Evolutionary conservation across 1,140 invertebrate genomes (phyloP).

Genomic region (Dendroctonus valens): DNA sequence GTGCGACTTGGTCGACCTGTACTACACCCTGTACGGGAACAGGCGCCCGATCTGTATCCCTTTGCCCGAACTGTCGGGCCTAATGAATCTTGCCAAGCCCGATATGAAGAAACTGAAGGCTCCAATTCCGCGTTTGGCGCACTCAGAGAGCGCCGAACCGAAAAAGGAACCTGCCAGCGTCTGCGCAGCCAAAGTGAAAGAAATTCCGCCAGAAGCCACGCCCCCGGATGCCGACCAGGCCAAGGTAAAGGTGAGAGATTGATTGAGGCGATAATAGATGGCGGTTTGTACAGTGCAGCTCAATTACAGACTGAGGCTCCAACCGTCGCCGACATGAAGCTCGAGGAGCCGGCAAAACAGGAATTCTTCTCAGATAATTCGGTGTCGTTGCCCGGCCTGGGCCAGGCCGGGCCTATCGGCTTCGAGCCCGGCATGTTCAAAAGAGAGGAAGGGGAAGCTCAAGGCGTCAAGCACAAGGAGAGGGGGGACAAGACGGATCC

Average conservation of each 20-base stretch:
- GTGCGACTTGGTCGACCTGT: slow-evolving; percentile 91
- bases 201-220: slow-evolving; percentile 25
- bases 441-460: slow-evolving; percentile 50
- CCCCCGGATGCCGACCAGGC: slow-evolving; percentile 44
- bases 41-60: slow-evolving; percentile 80
- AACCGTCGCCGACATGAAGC: no score
- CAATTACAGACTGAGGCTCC: no score
- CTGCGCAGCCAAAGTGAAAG: slow-evolving; percentile 13
- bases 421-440: slow-evolving; percentile 81
- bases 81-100: slow-evolving; percentile 51
- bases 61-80: slow-evolving; percentile 65
- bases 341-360: slow-evolving; percentile 54
- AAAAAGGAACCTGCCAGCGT: slow-evolving; percentile 19
- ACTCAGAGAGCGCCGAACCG: slow-evolving; percentile 12
- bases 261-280: slow-evolving; percentile 1
- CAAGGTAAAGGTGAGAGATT: slow-evolving; percentile 37
- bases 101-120: slow-evolving; percentile 35
- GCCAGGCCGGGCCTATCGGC: slow-evolving; percentile 65
- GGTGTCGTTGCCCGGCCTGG: slow-evolving; percentile 67
- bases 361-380: slow-evolving; percentile 77
- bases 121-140: slow-evolving; percentile 32
- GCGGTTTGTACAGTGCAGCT: neutral
- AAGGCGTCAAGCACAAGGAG: slow-evolving; percentile 17
- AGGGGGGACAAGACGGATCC: slow-evolving; percentile 45
- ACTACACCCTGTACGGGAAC: slow-evolving; percentile 86